Evolutionary conservation across 1,140 invertebrate genomes (phyloP).

Genomic region (Aporrectodea caliginosa): DNA sequence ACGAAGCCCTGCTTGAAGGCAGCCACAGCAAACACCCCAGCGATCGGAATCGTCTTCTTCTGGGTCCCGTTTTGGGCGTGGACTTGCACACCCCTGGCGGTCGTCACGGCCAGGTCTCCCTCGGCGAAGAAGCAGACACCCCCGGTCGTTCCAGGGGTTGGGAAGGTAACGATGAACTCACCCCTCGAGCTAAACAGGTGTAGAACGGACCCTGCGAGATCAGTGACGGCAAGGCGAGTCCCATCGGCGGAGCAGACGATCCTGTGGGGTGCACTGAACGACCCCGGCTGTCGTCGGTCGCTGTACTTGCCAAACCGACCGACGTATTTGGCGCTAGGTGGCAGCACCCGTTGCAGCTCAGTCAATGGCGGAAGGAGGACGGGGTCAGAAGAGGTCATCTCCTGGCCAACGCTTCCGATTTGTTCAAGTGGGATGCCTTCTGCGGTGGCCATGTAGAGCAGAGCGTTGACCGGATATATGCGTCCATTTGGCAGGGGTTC

Average conservation of each 20-base stretch:
- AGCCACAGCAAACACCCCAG: background rate
- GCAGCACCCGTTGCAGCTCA: background rate
- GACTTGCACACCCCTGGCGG: background rate
- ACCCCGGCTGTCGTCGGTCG: background rate
- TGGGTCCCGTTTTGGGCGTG: background rate
- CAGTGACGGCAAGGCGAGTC: background rate
- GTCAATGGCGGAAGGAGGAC: background rate
- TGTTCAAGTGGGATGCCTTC: background rate
- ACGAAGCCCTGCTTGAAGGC: background rate
- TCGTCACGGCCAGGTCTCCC: background rate
- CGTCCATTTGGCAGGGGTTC: background rate
- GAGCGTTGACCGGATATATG: background rate
- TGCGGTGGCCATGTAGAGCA: background rate
- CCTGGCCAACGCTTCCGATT: background rate
- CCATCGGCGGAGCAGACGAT: background rate
- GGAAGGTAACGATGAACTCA: background rate
- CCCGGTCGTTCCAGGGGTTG: background rate
- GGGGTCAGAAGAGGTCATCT: slow-evolving; percentile 1
- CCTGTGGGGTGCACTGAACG: background rate
- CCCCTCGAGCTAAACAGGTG: background rate
- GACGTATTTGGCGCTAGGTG: background rate
- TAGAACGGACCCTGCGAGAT: background rate
- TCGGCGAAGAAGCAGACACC: background rate
- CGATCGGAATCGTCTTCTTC: background rate
- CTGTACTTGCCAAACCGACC: background rate